Base-by-base conservation (phyloP, 2,113 vertebrate genomes). In the Anolis carolinensis region DNA sequence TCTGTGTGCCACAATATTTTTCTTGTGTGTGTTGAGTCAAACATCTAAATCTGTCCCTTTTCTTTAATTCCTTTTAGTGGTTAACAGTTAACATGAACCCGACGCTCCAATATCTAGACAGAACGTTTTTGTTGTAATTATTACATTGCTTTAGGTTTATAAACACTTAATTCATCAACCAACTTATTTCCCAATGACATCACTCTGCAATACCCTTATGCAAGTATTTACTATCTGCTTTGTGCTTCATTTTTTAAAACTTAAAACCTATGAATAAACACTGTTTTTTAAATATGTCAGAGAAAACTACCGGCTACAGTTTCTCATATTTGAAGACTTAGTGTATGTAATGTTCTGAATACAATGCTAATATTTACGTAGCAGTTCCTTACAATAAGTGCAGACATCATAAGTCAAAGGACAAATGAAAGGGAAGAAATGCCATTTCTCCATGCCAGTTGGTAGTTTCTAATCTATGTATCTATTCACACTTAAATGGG, bases 261-360 rank as follows among this genome's bases (percentile, higher is more conserved):
- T 59, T 59, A 50, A 2, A 21, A 65, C 48, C 52, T 74, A 21
- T 48, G 70, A 71, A 62, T 80, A 81, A 86, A 39, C n/a, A 5
- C 27, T 50, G 14, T 1, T 2, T 72, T 84, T 76, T 32, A 59
- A 84, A 34, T 36, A 77, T 52, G 59, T 62, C 1, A 25, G 2
- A 50, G 65, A 74, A 90, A 83, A 70, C 79, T 44, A 48, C 39
- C 6, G 25, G 3, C 13, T 14, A 0, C 5, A 8, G 20, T 39
- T 81, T 48, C 8, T 32, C 62, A 9, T 27, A 71, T 0, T 1
- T 21, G 0, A 2, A 7, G 25, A 0, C 50, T 86, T 50, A 79
- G 16, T 0, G 0, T 1, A 75, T 25, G 52, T 20, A 80, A 79
- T 0, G 0, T 55, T n/a, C 0, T 4, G 77, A 67, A 25, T 39